phyloP scores from a whole-genome alignment of 2,113 vertebrate genomes.

The Chaetura pelagica region DNA sequence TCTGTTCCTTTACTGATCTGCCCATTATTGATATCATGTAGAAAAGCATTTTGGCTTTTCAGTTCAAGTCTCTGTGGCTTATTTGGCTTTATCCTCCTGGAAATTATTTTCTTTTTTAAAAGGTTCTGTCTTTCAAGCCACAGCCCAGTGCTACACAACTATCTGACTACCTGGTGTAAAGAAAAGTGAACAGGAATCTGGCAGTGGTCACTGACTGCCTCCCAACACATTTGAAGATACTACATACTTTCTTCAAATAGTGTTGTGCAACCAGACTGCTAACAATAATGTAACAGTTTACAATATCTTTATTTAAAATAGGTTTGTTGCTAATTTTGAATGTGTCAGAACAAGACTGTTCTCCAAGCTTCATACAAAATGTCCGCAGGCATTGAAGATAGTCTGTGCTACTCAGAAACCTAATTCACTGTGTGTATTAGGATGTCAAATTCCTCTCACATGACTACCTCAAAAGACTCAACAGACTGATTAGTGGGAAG shows the following conservation, averaged over 20 bases:
- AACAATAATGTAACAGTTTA: neutral
- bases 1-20: neutral
- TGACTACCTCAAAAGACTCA: constrained; percentile 4
- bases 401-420: neutral
- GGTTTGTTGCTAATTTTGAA: neutral
- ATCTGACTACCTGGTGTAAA: neutral
- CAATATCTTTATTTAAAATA: neutral
- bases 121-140: neutral
- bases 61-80: neutral
- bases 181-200: neutral
- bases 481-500: neutral
- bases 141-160: neutral
- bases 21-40: neutral
- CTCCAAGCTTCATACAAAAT: neutral
- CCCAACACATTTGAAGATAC: neutral
- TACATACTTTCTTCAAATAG: neutral
- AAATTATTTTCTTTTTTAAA: neutral
- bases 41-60: neutral
- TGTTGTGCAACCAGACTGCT: neutral
- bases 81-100: neutral
- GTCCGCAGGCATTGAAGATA: neutral
- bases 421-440: neutral
- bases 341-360: neutral
- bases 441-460: neutral
- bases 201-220: neutral